Base-by-base conservation (phyloP, 2,888 invertebrate genomes). In the Macroteleia sp. region DNA sequence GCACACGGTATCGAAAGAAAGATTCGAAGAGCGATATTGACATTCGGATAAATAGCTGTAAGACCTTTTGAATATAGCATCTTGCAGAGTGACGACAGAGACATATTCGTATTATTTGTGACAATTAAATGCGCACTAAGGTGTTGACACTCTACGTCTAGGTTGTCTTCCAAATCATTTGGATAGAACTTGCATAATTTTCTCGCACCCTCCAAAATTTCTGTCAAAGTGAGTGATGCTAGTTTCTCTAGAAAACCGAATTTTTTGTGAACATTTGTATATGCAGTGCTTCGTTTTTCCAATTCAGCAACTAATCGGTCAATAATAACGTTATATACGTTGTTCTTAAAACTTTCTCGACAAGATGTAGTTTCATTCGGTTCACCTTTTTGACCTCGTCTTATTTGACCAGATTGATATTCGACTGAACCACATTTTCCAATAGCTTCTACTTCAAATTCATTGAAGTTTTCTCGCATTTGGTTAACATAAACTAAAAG, bases 21-120 rank as follows among this genome's bases (percentile, higher is more conserved):
- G n/a, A 77, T 77, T 10, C 42, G 50, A 14, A 75, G 39, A 25
- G 67, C 75, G 52, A 80, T 70, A 22, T 61, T 44, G 5, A 74
- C 14, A 41, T 80, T 77, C n/a, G 70, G 66, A 67, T 77, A 80
- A n/a, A 79, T 25, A n/a, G 41, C 16, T 8, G 9, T 9, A 20
- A 66, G 62, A 20, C 44, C 22, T 12, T 73, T 57, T 19, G 61
- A 9, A 20, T 61, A 46, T 19, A 71, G 36, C n/a, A 66, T 19
- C 25, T 92, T 17, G 17, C 8, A 16, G 1, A 66, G 30, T 1
- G 3, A 34, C 1, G 19, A 2, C 4, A 61, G 93, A 3, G 61
- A 90, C n/a, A 92, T 0, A 94, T 93, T 80, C 59, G 19, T 10
- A 25, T 19, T 3, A 22, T 50, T 48, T 2, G 30, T 44, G 1